Base-by-base conservation (phyloP, 2,113 vertebrate genomes). In the Ornithorhynchus anatinus region DNA sequence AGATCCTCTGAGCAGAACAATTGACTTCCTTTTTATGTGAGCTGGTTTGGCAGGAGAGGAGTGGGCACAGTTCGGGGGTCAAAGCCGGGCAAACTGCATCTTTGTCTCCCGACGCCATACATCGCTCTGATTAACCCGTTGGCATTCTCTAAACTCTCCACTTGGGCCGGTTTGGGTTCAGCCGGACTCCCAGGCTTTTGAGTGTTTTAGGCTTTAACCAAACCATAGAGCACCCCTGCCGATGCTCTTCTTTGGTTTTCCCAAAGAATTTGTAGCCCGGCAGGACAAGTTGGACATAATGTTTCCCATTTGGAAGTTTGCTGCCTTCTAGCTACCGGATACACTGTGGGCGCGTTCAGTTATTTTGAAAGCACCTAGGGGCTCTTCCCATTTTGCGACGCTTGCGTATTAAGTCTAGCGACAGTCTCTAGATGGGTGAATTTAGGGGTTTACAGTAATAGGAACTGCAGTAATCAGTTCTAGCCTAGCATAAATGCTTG, bases 331-430 rank as follows among this genome's bases (percentile, higher is more conserved):
- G 36, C 15, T 13, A 40, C 47, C 17, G 23, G 54, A 64, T 52
- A 39, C 59, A 52, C 20, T 35, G 29, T 54, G 23, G 35, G 23
- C 57, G 27, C 23, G 7, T 61, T 54, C 35, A 68, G 50, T 67
- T 78, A 47, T 48, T 70, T 71, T 76, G 47, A 71, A 62, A 27
- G 15, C 23, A 27, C 15, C 14, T 27, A 22, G 40, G 72, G 54
- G 54, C n/a, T 19, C 60, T 72, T 76, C 61, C 48, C 64, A 40
- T 59, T 79, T 54, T 61, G 68, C n/a, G 19, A 47, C 56, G 75
- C n/a, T 70, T 36, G 20, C 16, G 36, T 50, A 59, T 45, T 50
- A 59, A 61, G 12, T 66, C 17, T 54, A n/a, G 47, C n/a, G 59
- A 6, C 37, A 60, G 63, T 63, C 57, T 42, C 22, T 36, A 39